phyloP scores from a whole-genome alignment of 1,140 invertebrate genomes.

The Colletes gigas region DNA sequence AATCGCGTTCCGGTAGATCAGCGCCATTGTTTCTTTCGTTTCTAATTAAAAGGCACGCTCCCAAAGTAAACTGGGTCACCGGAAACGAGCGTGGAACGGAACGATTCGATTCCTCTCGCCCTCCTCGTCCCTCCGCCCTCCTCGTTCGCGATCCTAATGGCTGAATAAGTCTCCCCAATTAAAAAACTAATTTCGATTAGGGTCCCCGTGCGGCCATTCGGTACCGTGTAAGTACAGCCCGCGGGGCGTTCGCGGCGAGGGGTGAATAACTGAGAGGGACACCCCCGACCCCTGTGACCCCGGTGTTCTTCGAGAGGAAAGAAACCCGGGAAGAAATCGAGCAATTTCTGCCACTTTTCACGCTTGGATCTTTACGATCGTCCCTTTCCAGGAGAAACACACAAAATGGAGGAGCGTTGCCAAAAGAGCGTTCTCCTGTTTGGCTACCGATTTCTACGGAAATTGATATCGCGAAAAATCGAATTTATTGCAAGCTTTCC shows the following conservation, averaged over 20 bases:
- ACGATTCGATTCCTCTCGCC: conserved; percentile 16
- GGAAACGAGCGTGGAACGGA: conserved; percentile 12
- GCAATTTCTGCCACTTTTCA: conserved; percentile 21
- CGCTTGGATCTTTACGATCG: conserved; percentile 15
- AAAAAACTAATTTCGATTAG: conserved; percentile 80
- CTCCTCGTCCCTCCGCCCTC: not conserved
- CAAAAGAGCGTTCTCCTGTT: too few relatives aligned
- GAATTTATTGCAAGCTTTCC: too few relatives aligned
- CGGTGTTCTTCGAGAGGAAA: not conserved
- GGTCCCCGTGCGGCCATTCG: conserved; percentile 74
- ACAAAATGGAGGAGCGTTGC: too few relatives aligned
- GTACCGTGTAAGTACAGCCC: conserved; percentile 68
- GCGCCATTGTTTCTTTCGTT: too few relatives aligned
- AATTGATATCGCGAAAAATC: not conserved
- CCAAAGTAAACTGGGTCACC: conserved; percentile 11
- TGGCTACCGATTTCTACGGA: too few relatives aligned
- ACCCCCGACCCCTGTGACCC: not conserved
- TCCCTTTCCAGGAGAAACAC: too few relatives aligned
- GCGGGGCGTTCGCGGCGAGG: conserved; percentile 38
- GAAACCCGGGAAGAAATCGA: not conserved
- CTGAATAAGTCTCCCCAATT: conserved; percentile 77
- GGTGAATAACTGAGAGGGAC: conserved; percentile 28
- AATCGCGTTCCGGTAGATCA: too few relatives aligned
- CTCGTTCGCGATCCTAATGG: conserved; percentile 62
- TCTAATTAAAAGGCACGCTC: too few relatives aligned